A percentile compares a stretch with the other conserved stretches of the same genome.
Conservation (phyloP, 2,888 invertebrate species). For the Hemicrepidius hirtus region DNA sequence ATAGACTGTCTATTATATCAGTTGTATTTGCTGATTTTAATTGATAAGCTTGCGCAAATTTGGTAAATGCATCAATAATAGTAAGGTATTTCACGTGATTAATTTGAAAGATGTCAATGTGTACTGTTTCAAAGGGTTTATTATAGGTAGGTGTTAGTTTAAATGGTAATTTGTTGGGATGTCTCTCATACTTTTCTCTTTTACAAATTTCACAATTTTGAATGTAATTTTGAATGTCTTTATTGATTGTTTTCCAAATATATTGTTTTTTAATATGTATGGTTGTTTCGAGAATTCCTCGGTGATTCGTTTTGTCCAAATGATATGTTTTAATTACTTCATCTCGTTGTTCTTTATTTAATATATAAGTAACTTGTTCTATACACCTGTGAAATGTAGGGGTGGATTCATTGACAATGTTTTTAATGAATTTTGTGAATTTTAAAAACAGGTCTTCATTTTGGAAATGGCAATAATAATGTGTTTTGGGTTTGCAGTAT, state of each 20-base stretch:
- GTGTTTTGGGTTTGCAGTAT: no score
- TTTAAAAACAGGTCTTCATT: not conserved
- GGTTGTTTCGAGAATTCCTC: constrained; percentile 3
- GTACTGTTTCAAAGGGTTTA: not conserved
- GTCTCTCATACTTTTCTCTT: not conserved
- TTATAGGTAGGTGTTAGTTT: not conserved
- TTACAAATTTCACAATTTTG: no score
- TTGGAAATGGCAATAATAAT: constrained; percentile 20
- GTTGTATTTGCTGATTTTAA: not conserved
- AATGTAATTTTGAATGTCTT: no score
- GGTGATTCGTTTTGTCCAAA: constrained; percentile 13
- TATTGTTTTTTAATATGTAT: not conserved
- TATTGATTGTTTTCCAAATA: not conserved
- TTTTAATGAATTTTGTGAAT: constrained; percentile 7
- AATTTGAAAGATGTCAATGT: not conserved
- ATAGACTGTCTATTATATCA: no score
- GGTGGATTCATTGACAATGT: not conserved
- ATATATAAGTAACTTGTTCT: constrained; percentile 1
- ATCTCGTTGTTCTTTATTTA: not conserved
- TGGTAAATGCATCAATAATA: not conserved
- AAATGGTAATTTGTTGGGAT: not conserved
- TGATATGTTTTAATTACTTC: not conserved
- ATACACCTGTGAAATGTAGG: constrained; percentile 16
- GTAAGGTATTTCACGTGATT: not conserved
- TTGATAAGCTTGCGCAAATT: not conserved